Percentiles rank a stretch among this genome's conserved stretches.
These are phyloP conservation scores for Lophura nycthemera DNA, from an alignment of 2,113 vertebrate genomes.

Conservation along the genomic window DNA sequence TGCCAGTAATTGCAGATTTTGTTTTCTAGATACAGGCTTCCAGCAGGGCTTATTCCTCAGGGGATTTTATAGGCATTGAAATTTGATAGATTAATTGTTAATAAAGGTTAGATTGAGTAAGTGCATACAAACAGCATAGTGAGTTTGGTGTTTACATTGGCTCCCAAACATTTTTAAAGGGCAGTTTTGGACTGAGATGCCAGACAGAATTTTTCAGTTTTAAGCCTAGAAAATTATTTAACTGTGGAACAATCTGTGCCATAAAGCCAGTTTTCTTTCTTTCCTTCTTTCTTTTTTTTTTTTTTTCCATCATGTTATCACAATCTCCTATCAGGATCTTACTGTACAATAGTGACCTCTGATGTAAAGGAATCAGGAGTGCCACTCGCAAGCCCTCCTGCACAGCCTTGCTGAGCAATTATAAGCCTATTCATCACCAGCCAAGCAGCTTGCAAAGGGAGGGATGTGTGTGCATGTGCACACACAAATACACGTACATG, in stretches of 20 bases:
- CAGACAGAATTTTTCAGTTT: constrained; percentile 60
- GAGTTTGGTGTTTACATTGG: constrained; percentile 68
- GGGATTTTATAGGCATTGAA: constrained; percentile 75
- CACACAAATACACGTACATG: neutral
- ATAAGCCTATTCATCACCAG: constrained; percentile 63
- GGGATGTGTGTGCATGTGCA: neutral
- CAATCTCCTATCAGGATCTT: constrained; percentile 63
- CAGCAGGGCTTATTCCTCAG: constrained; percentile 65
- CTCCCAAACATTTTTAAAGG: constrained; percentile 75
- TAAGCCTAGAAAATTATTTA: constrained; percentile 53
- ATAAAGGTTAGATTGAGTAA: constrained; percentile 78
- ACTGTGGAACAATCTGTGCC: constrained; percentile 22
- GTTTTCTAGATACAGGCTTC: constrained; percentile 64
- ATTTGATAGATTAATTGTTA: constrained; percentile 81
- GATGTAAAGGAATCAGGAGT: constrained; percentile 67
- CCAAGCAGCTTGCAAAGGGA: constrained; percentile 49
- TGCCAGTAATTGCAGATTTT: constrained; percentile 69
- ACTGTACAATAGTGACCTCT: constrained; percentile 66
- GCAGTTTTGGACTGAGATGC: constrained; percentile 70
- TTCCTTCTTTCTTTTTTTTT: neutral
- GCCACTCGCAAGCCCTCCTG: constrained; percentile 62
- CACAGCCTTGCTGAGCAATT: constrained; percentile 45
- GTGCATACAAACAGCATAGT: constrained; percentile 77
- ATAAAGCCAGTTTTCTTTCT: constrained; percentile 30
- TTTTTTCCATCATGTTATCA: constrained; percentile 20